These are phyloP conservation scores for Diploptera punctata DNA, from an alignment of 2,888 invertebrate genomes.

Conservation along the genomic window DNA sequence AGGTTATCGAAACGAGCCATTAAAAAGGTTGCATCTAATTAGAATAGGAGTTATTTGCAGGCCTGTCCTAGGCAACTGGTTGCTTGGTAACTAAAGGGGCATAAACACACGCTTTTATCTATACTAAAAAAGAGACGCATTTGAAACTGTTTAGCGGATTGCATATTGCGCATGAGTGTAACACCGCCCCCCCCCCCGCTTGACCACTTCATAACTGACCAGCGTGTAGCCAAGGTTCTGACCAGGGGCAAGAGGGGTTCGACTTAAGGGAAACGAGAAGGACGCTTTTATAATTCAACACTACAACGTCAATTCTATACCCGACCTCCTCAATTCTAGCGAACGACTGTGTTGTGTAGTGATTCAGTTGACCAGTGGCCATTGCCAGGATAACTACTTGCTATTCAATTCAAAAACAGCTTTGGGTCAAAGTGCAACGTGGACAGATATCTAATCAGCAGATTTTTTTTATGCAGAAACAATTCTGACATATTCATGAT, in stretches of 20 bases:
- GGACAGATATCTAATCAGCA: too few species aligned
- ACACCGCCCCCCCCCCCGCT: not conserved
- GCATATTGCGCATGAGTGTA: not conserved
- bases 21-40: too few species aligned
- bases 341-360: not conserved
- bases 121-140: not conserved
- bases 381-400: not conserved
- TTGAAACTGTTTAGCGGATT: not conserved
- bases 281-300: conserved; percentile 2
- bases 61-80: too few species aligned
- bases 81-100: not conserved
- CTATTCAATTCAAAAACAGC: too few species aligned
- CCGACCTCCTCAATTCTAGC: not conserved
- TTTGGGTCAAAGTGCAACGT: too few species aligned
- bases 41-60: too few species aligned
- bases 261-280: not conserved
- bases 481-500: too few species aligned
- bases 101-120: not conserved
- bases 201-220: not conserved
- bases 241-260: not conserved
- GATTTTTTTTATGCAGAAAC: too few species aligned
- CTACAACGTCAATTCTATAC: not conserved
- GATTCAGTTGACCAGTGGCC: conserved; percentile 10
- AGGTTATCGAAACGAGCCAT: too few species aligned
- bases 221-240: not conserved